phyloP scores from a whole-genome alignment of 1,140 invertebrate genomes.

The Drosophila punjabiensis region DNA sequence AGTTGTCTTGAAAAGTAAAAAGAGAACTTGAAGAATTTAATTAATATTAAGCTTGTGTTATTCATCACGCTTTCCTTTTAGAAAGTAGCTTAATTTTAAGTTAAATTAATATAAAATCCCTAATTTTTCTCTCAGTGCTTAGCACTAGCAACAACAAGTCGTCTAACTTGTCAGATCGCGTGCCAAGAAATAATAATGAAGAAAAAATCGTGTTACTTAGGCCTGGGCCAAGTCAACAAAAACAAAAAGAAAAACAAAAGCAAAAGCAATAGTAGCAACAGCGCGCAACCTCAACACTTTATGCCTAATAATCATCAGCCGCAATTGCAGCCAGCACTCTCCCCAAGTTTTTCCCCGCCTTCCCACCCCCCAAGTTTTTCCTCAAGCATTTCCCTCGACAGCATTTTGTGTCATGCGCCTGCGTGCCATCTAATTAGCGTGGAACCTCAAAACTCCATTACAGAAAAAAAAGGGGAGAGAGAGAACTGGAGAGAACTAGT shows the following conservation, averaged over 20 bases:
- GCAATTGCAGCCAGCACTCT: constrained; percentile 29
- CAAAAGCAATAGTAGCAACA: constrained; percentile 15
- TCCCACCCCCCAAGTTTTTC: background rate
- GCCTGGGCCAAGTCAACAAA: constrained; percentile 39
- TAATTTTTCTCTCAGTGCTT: constrained; percentile 1
- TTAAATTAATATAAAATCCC: background rate
- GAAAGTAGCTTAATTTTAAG: background rate
- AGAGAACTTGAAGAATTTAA: background rate
- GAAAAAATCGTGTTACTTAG: constrained; percentile 80
- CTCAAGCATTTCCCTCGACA: constrained; percentile 8
- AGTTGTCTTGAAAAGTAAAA: too few species aligned
- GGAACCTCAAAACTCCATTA: constrained; percentile 48
- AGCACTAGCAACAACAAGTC: constrained; percentile 43
- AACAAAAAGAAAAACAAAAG: constrained; percentile 17
- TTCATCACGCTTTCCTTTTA: background rate
- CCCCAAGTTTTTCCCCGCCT: background rate
- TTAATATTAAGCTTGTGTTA: too few species aligned
- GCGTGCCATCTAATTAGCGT: constrained; percentile 72
- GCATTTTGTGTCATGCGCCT: constrained; percentile 62
- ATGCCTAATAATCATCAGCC: constrained; percentile 71
- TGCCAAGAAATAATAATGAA: constrained; percentile 83
- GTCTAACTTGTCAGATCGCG: constrained; percentile 80
- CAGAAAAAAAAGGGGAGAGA: background rate
- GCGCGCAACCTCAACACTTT: constrained; percentile 64
- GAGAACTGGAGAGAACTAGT: background rate